Base-by-base conservation (phyloP, 2,888 invertebrate species). In the Apamea monoglypha region DNA sequence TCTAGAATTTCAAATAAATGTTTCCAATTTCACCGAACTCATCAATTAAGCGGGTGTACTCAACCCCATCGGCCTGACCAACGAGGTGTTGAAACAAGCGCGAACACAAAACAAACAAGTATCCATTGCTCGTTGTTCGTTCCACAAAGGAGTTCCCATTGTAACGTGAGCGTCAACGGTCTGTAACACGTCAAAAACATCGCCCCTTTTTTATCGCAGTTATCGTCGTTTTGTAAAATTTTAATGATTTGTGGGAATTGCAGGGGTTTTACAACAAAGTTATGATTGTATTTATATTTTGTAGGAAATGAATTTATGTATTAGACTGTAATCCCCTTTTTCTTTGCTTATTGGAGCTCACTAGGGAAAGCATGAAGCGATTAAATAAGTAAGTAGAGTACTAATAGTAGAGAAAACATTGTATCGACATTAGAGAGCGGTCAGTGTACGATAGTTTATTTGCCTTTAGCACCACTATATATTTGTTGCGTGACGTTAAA, bases 31-130 rank as follows among this genome's bases (percentile, higher is more conserved):
- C 61, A 29, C 47, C 36, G 63, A 29, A 75, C 88, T 85, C 76
- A 80, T 86, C 87, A 87, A 86, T 88, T 82, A 88, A 74, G 61
- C 85, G 64, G 56, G 73, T 32, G 59, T 78, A 85, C 50, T 86
- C 88, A 83, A 74, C 80, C 78, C 68, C 63, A 21, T 73, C 76
- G 76, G 36, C n/a, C 56, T 32, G 50, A 16, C 71, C 82, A 79
- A 67, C 71, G 88, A 76, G 77, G 82, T 82, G 88, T 84, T 82
- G 71, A 86, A 82, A 85, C 78, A 72, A 76, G 32, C 68, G 69
- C 68, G 53, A 80, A 80, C 29, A 78, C 75, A 83, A 78, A 89
- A 79, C 74, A 77, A 82, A 83, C 78, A 69, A 25, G 50, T 72
- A 16, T 87, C 56, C 85, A 77, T 69, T 78, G 83, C 81, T 66